Evolutionary conservation across 1,140 invertebrate genomes (phyloP).

Genomic region (Leptoteleia sp.): DNA sequence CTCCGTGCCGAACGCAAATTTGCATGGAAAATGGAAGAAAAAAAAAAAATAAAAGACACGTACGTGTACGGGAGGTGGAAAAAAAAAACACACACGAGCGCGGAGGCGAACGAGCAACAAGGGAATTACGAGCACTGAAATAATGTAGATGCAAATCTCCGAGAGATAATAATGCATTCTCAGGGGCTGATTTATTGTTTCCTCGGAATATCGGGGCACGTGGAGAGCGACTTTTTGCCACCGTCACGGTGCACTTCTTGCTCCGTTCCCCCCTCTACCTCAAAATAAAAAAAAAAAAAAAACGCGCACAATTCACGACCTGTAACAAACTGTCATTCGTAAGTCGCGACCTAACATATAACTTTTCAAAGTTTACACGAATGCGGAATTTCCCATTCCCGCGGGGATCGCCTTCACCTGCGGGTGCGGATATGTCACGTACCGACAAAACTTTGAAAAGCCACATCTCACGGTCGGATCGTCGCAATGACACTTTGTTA

Average conservation of each 20-base stretch:
- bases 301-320: conserved; percentile 44
- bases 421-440: conserved; percentile 51
- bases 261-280: too few species aligned
- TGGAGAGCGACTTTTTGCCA: conserved; percentile 37
- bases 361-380: conserved; percentile 56
- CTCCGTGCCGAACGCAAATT: conserved; percentile 45
- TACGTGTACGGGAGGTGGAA: conserved; percentile 23
- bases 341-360: conserved; percentile 45
- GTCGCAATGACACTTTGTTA: conserved; percentile 58
- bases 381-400: conserved; percentile 46
- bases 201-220: conserved; percentile 37
- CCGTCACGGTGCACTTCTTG: conserved; percentile 31
- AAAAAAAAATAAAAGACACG: too few species aligned
- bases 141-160: conserved; percentile 66
- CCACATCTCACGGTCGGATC: conserved; percentile 45
- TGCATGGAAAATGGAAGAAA: conserved; percentile 54
- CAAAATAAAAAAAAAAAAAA: too few species aligned
- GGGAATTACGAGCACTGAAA: conserved; percentile 64
- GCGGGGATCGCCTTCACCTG: conserved; percentile 25
- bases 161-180: conserved; percentile 56
- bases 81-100: conserved; percentile 58
- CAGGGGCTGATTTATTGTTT: conserved; percentile 55
- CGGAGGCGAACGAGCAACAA: conserved; percentile 60
- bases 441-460: conserved; percentile 58
- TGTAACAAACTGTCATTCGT: conserved; percentile 60